Evolutionary conservation across 2,888 invertebrate species (phyloP).

Genomic region (Lottia gigantea): DNA sequence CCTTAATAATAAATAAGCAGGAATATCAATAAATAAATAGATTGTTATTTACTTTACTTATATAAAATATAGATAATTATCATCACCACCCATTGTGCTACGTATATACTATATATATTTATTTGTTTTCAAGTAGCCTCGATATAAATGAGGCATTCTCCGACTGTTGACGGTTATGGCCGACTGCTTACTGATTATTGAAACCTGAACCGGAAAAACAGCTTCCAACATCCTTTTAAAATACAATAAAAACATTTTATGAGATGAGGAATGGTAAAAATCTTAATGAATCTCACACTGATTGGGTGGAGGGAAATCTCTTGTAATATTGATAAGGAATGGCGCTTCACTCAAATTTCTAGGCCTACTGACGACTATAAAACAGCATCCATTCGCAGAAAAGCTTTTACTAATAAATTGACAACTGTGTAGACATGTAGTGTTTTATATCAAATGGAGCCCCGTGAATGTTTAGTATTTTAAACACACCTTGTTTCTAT

Average conservation of each 20-base stretch:
- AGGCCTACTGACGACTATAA: neutral
- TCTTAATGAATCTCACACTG: slow-evolving; percentile 9
- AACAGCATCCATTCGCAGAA: slow-evolving; percentile 7
- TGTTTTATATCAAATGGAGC: neutral
- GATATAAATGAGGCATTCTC: neutral
- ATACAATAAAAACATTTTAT: slow-evolving; percentile 9
- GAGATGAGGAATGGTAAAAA: slow-evolving; percentile 3
- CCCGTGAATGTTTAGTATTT: neutral
- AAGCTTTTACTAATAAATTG: slow-evolving; percentile 8
- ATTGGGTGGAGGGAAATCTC: neutral
- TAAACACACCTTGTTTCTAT: neutral
- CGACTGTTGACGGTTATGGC: neutral
- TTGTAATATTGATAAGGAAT: neutral
- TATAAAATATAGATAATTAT: neutral
- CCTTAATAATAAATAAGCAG: slow-evolving; percentile 4
- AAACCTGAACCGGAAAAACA: neutral
- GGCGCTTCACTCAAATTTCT: neutral
- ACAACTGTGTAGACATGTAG: neutral
- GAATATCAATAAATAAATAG: neutral
- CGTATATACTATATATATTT: neutral
- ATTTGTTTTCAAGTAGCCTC: slow-evolving; percentile 6
- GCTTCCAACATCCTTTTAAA: slow-evolving; percentile 8
- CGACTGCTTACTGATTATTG: neutral
- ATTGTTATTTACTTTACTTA: neutral
- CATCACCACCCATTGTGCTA: neutral